Conservation (phyloP, 2,113 vertebrate genomes). For the Thamnaconus septentrionalis region DNA sequence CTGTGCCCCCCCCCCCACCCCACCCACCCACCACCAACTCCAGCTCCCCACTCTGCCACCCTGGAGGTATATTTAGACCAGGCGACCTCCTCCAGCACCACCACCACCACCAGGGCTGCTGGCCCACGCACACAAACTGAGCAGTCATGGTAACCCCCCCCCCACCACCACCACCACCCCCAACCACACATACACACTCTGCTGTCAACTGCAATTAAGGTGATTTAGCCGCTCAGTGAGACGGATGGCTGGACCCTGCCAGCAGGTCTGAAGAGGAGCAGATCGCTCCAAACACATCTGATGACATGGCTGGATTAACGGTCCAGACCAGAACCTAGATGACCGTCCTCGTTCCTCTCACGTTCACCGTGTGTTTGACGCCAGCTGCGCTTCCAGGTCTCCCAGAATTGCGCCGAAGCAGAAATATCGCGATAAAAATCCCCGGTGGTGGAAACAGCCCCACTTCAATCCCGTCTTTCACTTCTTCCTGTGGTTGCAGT, state of each 20-base stretch:
- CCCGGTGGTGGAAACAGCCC: no score
- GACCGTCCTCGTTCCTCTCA: no score
- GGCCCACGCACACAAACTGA: conserved; percentile 24
- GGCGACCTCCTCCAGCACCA: conserved; percentile 17
- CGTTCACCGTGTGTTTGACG: no score
- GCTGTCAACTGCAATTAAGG: conserved; percentile 68
- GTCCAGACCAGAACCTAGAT: no score
- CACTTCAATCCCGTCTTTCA: no score
- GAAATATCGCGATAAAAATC: no score
- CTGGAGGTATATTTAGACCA: conserved; percentile 59
- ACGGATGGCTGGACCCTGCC: conserved; percentile 29
- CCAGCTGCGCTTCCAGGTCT: no score
- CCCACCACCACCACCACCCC: conserved; percentile 19
- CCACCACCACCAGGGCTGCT: neutral
- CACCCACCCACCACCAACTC: neutral
- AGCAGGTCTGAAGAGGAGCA: conserved; percentile 15
- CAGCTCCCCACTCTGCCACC: neutral
- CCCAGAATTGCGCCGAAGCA: no score
- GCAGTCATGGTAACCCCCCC: conserved; percentile 25
- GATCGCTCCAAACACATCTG: neutral
- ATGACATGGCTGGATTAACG: no score
- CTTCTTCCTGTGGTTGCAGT: no score
- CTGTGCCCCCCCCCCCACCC: neutral
- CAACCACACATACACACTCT: conserved; percentile 13
- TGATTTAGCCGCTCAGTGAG: conserved; percentile 51